phyloP scores from a whole-genome alignment of 2,888 invertebrate genomes.

The Tineola bisselliella region DNA sequence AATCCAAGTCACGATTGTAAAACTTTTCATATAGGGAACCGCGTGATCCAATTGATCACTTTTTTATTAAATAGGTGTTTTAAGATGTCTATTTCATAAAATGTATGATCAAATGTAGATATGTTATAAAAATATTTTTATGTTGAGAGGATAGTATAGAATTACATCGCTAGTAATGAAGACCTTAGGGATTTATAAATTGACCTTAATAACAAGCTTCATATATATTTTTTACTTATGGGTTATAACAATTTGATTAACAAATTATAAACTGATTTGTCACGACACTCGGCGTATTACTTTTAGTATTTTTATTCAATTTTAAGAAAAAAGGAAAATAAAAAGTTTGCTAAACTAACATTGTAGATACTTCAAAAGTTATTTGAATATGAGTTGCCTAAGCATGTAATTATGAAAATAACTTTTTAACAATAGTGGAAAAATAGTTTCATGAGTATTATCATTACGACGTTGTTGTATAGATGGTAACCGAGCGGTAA shows the following conservation, averaged over 20 bases:
- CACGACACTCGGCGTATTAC: too few relatives aligned
- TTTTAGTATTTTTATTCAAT: too few relatives aligned
- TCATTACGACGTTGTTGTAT: slow-evolving; percentile 52
- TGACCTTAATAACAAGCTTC: neutral
- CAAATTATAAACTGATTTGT: too few relatives aligned
- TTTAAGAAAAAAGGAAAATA: too few relatives aligned
- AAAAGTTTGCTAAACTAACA: too few relatives aligned
- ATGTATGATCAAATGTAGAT: too few relatives aligned
- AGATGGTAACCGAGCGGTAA: slow-evolving; percentile 51
- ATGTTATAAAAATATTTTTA: too few relatives aligned
- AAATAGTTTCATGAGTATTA: slow-evolving; percentile 24
- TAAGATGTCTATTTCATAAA: too few relatives aligned
- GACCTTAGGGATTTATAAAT: neutral
- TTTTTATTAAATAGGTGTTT: neutral
- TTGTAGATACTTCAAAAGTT: too few relatives aligned
- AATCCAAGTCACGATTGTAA: neutral
- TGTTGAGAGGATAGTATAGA: neutral
- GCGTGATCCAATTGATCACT: neutral
- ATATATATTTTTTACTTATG: too few relatives aligned
- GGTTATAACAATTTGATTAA: too few relatives aligned
- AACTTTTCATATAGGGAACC: neutral
- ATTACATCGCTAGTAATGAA: neutral
- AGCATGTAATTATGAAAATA: neutral
- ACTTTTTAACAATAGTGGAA: slow-evolving; percentile 4
- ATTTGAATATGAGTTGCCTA: neutral